A percentile compares a stretch with the other conserved stretches of the same genome.
Evolutionary conservation across 2,113 vertebrate genomes (phyloP).

Genomic region (Motacilla tschutschensis): DNA sequence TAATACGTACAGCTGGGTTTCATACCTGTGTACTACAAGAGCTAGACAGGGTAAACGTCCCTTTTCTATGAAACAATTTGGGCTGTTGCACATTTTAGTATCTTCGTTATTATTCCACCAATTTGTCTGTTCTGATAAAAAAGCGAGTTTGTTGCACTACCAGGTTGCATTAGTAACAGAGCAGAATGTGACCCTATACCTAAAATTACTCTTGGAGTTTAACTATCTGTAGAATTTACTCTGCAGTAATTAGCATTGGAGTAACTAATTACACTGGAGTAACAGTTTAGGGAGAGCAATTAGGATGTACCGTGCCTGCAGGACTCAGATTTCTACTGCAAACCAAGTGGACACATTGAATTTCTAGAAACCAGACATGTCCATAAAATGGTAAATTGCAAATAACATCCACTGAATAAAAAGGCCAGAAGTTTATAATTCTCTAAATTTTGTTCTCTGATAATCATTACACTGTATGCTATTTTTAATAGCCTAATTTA

Average conservation of each 20-base stretch:
- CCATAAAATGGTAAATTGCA: conserved; percentile 63
- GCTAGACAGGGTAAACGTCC: conserved; percentile 17
- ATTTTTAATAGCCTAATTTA: conserved; percentile 85
- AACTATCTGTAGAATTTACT: conserved; percentile 66
- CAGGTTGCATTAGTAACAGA: conserved; percentile 38
- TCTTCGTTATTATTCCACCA: conserved; percentile 21
- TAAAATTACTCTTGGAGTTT: conserved; percentile 65
- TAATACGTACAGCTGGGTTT: conserved; percentile 25
- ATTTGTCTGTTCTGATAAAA: conserved; percentile 2
- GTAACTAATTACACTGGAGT: conserved; percentile 61
- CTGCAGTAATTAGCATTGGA: conserved; percentile 58
- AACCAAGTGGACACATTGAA: conserved; percentile 60
- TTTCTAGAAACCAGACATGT: conserved; percentile 68
- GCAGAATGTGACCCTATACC: conserved; percentile 48
- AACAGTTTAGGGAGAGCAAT: conserved; percentile 57
- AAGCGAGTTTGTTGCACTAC: conserved; percentile 25
- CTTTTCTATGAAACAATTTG: conserved; percentile 18
- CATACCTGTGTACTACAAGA: conserved; percentile 41
- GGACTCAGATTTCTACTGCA: conserved; percentile 67
- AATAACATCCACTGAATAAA: conserved; percentile 77
- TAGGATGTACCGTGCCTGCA: conserved; percentile 57
- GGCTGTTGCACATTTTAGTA: conserved; percentile 13
- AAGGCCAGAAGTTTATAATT: conserved; percentile 79
- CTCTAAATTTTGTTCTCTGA: conserved; percentile 78
- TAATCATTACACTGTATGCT: conserved; percentile 74